Evolutionary conservation across 2,888 invertebrate species (phyloP).

Genomic region (Arge pagana): DNA sequence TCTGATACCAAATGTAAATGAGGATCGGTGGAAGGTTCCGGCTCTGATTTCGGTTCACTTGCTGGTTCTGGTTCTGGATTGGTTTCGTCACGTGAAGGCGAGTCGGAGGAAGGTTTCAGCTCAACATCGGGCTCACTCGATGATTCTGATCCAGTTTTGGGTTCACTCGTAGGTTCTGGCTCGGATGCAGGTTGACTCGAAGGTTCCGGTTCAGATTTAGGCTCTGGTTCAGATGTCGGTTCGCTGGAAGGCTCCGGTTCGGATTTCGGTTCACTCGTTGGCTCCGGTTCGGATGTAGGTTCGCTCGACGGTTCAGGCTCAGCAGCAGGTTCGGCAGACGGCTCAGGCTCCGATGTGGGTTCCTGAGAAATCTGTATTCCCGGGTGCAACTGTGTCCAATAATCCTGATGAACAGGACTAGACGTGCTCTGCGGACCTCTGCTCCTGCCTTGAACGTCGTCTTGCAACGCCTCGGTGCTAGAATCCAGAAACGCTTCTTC

Average conservation of each 20-base stretch:
- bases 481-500: conserved; percentile 34
- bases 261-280: conserved; percentile 24
- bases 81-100: no score
- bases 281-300: conserved; percentile 30
- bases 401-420: conserved; percentile 36
- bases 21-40: conserved; percentile 41
- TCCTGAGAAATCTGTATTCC: conserved; percentile 19
- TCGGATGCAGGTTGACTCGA: conserved; percentile 35
- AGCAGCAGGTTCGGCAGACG: conserved; percentile 36
- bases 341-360: conserved; percentile 35
- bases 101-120: conserved; percentile 34
- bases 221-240: conserved; percentile 42
- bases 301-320: conserved; percentile 36
- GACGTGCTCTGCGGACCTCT: conserved; percentile 35
- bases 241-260: conserved; percentile 34
- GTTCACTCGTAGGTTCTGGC: conserved; percentile 33
- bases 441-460: conserved; percentile 48
- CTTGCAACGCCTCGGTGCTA: conserved; percentile 34
- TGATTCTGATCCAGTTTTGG: conserved; percentile 36
- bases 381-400: conserved; percentile 30
- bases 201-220: conserved; percentile 47
- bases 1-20: no score
- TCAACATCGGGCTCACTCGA: conserved; percentile 33
- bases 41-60: conserved; percentile 43
- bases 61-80: conserved; percentile 41